phyloP scores from a whole-genome alignment of 2,888 invertebrate genomes.

The Drosophila borborema region DNA sequence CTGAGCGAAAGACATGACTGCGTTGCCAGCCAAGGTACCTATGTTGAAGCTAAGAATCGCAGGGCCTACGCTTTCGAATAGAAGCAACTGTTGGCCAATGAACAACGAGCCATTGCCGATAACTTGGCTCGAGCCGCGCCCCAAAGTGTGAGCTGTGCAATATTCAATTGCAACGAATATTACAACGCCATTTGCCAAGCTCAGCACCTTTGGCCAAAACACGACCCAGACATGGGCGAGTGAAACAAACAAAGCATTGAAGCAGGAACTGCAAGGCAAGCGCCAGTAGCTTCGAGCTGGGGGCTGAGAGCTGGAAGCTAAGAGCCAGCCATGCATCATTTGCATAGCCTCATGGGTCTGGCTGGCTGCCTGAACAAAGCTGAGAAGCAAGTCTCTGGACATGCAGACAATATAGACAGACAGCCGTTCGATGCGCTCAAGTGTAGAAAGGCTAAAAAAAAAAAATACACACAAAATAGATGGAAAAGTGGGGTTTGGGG shows the following conservation, averaged over 20 bases:
- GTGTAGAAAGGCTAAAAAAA: conserved; percentile 59
- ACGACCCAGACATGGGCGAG: conserved; percentile 50
- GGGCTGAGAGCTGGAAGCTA: conserved; percentile 19
- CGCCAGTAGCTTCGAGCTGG: neutral
- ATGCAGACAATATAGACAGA: conserved; percentile 33
- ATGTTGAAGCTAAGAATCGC: conserved; percentile 18
- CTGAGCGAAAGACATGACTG: conserved; percentile 3
- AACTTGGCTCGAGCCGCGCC: conserved; percentile 30
- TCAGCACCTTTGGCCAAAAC: conserved; percentile 67
- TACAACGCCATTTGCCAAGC: conserved; percentile 70
- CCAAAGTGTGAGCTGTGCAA: conserved; percentile 51
- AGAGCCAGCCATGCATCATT: conserved; percentile 57
- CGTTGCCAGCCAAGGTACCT: conserved; percentile 4
- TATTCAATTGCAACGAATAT: conserved; percentile 65
- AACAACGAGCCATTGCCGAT: conserved; percentile 56
- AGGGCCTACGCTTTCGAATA: conserved; percentile 47
- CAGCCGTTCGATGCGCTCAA: conserved; percentile 67
- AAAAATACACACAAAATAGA: conserved; percentile 56
- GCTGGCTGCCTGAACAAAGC: conserved; percentile 34
- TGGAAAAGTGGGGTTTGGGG: conserved; percentile 24
- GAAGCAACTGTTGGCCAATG: conserved; percentile 65
- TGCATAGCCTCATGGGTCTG: conserved; percentile 56
- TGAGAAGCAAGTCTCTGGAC: conserved; percentile 19
- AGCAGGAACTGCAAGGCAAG: conserved; percentile 3
- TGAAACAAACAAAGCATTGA: conserved; percentile 45